Conservation (phyloP, 2,888 invertebrate species). For the Plagodis pulveraria region DNA sequence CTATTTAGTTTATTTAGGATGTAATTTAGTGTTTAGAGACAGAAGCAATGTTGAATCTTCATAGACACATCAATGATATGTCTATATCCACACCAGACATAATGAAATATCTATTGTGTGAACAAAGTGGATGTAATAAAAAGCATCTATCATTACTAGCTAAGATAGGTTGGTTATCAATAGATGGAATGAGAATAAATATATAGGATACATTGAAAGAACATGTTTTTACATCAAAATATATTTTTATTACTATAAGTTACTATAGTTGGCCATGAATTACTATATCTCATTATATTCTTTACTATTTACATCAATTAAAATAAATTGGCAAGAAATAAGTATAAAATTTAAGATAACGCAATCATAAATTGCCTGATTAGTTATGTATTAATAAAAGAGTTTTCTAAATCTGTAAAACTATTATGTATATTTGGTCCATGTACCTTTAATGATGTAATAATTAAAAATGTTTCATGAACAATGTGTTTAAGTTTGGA, state of each 20-base stretch:
- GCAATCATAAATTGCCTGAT: constrained; percentile 39
- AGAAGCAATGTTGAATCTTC: no score
- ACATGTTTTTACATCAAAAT: background rate
- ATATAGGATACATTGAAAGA: no score
- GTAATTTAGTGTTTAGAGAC: constrained; percentile 1
- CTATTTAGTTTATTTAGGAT: constrained; percentile 12
- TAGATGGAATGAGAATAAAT: no score
- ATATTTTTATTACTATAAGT: background rate
- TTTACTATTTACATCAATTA: constrained; percentile 25
- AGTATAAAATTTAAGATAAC: constrained; percentile 34
- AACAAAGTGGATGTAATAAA: no score
- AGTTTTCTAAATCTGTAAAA: constrained; percentile 58
- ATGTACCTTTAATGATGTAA: constrained; percentile 46
- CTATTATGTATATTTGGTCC: constrained; percentile 62
- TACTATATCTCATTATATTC: constrained; percentile 14
- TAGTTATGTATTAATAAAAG: constrained; percentile 19
- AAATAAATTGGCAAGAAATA: constrained; percentile 34
- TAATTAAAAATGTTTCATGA: constrained; percentile 46
- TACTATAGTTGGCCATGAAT: constrained; percentile 10
- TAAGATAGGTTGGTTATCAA: no score
- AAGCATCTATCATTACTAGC: no score
- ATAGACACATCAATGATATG: no score
- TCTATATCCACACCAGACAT: no score
- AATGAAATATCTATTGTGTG: no score
- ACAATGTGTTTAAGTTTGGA: constrained; percentile 2